Conservation (phyloP, 2,113 vertebrate genomes). For the Eidolon helvum region DNA sequence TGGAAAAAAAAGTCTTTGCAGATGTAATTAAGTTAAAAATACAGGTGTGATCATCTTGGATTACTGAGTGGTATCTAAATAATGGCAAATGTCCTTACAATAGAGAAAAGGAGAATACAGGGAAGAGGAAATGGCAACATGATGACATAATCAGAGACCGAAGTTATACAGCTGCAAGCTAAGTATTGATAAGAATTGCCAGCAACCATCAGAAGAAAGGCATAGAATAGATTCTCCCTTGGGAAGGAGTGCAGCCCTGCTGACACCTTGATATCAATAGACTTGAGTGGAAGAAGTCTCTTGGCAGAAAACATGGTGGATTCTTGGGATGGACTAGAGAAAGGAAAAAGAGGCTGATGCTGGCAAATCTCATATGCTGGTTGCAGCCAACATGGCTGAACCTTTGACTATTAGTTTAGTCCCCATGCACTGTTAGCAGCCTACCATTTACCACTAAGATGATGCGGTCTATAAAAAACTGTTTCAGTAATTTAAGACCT, state of each 20-base stretch:
- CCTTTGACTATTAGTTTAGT: not conserved
- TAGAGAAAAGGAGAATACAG: not conserved
- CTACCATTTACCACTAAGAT: not conserved
- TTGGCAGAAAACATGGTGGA: not conserved
- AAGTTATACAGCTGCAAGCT: not conserved
- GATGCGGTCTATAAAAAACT: not conserved
- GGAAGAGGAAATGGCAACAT: not conserved
- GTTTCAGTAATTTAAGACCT: not conserved
- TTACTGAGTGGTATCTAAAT: not conserved
- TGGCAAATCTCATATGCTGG: not conserved
- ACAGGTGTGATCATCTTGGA: not conserved
- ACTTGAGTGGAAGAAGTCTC: not conserved
- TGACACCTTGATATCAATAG: not conserved
- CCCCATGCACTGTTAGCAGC: rapidly evolving
- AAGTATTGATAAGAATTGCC: not conserved
- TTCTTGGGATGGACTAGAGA: not conserved
- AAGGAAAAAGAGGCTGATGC: not conserved
- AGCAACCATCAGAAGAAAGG: not conserved
- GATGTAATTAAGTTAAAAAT: not conserved
- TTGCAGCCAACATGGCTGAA: not conserved
- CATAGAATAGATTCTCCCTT: not conserved
- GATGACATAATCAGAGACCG: not conserved
- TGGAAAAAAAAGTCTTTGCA: not conserved
- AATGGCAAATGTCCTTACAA: not conserved
- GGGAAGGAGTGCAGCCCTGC: rapidly evolving